Conservation (phyloP, 2,113 vertebrate genomes). For the Probosciger aterrimus region DNA sequence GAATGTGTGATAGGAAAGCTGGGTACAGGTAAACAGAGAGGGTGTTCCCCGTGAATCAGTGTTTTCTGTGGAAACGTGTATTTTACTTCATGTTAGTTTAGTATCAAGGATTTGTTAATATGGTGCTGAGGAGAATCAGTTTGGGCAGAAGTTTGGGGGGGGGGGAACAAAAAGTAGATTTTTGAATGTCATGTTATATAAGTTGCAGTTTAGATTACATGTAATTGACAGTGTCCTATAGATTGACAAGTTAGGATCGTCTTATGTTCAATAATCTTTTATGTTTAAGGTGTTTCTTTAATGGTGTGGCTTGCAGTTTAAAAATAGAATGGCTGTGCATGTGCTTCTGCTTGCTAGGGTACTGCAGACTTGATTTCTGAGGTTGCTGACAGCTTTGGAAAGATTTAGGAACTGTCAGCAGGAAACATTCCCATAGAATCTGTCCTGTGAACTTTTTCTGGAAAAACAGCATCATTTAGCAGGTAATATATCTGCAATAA, state of each 20-base stretch:
- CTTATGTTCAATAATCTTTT: constrained; percentile 67
- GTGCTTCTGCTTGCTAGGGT: constrained; percentile 65
- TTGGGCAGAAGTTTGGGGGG: constrained; percentile 58
- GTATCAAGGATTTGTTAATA: constrained; percentile 13
- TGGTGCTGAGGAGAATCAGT: constrained; percentile 44
- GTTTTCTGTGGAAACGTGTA: background rate
- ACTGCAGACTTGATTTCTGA: constrained; percentile 78
- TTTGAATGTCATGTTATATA: constrained; percentile 62
- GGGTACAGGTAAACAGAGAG: background rate
- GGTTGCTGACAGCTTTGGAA: constrained; percentile 78
- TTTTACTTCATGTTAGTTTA: constrained; percentile 11
- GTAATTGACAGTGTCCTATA: constrained; percentile 67
- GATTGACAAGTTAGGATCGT: constrained; percentile 65
- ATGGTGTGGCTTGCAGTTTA: constrained; percentile 65
- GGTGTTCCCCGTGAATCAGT: background rate
- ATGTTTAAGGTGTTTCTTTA: constrained; percentile 66
- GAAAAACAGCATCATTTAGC: constrained; percentile 68
- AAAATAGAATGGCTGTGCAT: constrained; percentile 70
- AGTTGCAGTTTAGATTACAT: constrained; percentile 46
- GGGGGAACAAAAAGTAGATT: background rate
- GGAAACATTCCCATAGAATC: constrained; percentile 71
- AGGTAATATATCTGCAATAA: constrained; percentile 77
- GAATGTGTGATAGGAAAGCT: background rate
- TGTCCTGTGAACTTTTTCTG: constrained; percentile 60
- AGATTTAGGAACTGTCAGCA: constrained; percentile 78